These are phyloP conservation scores for Dicaeum eximium DNA, from an alignment of 2,113 vertebrate genomes.

Conservation along the genomic window DNA sequence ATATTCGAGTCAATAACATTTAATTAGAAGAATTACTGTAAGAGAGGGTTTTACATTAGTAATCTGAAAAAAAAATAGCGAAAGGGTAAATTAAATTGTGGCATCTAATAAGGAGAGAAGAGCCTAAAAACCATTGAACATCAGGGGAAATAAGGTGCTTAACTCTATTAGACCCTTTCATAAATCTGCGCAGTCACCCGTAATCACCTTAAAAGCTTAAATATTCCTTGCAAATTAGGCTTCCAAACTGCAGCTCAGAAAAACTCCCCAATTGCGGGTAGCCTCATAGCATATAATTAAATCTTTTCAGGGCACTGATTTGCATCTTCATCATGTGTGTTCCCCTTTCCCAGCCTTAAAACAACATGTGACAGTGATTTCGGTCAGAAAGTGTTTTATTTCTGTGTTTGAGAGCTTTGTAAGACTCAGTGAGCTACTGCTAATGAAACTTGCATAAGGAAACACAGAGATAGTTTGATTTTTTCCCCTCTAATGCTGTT, in stretches of 20 bases:
- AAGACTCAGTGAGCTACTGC: not conserved
- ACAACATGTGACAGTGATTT: not conserved
- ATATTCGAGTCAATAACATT: not conserved
- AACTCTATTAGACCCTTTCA: not conserved
- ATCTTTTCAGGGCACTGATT: not conserved
- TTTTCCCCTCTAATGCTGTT: not conserved
- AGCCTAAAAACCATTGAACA: accelerated
- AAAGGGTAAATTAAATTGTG: not conserved
- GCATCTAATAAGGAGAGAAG: not conserved
- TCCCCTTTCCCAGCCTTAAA: not conserved
- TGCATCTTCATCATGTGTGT: not conserved
- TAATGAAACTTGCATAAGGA: not conserved
- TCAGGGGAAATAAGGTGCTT: not conserved
- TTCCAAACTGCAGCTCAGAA: not conserved
- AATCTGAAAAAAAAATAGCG: not conserved
- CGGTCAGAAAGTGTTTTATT: not conserved
- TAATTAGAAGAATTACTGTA: not conserved
- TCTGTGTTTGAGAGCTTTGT: not conserved
- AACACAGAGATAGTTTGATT: not conserved
- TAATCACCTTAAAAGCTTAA: not conserved
- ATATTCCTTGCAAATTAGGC: not conserved
- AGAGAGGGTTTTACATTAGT: not conserved
- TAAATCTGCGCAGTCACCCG: not conserved
- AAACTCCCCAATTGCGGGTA: not conserved
- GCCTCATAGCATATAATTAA: not conserved